phyloP scores from a whole-genome alignment of 1,140 invertebrate species.

The Vanessa tameamea region DNA sequence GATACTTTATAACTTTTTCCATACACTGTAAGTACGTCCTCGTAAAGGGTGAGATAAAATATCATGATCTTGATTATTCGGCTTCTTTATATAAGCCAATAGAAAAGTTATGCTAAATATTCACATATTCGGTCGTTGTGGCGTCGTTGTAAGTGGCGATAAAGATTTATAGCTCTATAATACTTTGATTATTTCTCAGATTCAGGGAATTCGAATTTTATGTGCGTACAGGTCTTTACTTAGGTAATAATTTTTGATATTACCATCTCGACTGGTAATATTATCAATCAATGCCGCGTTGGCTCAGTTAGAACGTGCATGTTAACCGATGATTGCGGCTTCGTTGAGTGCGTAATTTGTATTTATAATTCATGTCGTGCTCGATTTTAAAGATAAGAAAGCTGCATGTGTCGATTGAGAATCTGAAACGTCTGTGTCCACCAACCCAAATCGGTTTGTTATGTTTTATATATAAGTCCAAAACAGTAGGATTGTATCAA shows the following conservation, averaged over 20 bases:
- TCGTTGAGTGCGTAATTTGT: too few species aligned
- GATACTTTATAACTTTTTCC: conserved; percentile 15
- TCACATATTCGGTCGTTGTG: conserved; percentile 56
- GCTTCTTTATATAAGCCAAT: conserved; percentile 47
- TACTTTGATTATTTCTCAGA: conserved; percentile 72
- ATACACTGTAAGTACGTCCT: conserved; percentile 33
- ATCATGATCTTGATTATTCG: conserved; percentile 48
- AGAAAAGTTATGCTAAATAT: conserved; percentile 65
- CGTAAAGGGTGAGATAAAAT: conserved; percentile 44
- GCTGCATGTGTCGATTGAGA: too few species aligned
- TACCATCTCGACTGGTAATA: neutral
- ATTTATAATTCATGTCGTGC: too few species aligned
- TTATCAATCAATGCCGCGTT: neutral
- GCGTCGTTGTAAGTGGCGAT: conserved; percentile 53
- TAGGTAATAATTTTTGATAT: conserved; percentile 57
- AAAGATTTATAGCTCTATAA: conserved; percentile 74
- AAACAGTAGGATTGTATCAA: too few species aligned
- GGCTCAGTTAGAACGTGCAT: too few species aligned
- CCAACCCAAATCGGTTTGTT: too few species aligned
- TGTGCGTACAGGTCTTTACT: conserved; percentile 61
- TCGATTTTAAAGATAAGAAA: too few species aligned
- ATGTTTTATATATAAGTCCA: too few species aligned
- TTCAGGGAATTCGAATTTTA: conserved; percentile 67
- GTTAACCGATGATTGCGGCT: too few species aligned
- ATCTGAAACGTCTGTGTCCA: too few species aligned